These are phyloP conservation scores for Siphlonurus alternatus DNA, from an alignment of 2,888 invertebrate species.

Conservation along the genomic window DNA sequence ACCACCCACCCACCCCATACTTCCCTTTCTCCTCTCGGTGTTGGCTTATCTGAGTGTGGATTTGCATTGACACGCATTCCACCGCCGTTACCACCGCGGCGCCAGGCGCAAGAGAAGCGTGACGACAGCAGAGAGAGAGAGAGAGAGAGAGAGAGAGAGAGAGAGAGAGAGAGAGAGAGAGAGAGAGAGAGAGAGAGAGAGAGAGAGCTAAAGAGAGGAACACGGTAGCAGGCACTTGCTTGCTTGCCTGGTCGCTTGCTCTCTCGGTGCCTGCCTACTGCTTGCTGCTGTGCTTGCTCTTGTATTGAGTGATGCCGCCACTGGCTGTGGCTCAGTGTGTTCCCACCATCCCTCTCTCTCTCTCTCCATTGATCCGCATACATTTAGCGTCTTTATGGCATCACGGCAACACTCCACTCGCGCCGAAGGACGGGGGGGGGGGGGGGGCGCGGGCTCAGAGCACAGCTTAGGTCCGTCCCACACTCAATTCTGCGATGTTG, in stretches of 20 bases:
- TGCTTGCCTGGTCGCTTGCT: not conserved
- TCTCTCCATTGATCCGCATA: not conserved
- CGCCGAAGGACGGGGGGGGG: not conserved
- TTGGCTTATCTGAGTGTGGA: not conserved
- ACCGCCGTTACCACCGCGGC: not conserved
- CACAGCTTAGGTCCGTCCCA: not conserved
- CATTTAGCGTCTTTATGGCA: not conserved
- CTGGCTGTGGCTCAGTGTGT: not conserved
- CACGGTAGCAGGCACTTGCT: too few species aligned
- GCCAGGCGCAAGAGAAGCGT: not conserved
- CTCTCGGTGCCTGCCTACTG: not conserved
- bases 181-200: too few species aligned
- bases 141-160: too few species aligned
- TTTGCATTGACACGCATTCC: not conserved
- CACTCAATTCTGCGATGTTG: not conserved
- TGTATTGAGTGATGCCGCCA: not conserved
- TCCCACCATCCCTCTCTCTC: not conserved
- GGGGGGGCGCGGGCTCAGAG: not conserved
- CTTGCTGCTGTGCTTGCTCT: not conserved
- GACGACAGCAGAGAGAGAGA: not conserved
- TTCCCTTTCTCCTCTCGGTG: not conserved
- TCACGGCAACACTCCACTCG: not conserved
- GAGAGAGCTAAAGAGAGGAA: too few species aligned
- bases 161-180: too few species aligned
- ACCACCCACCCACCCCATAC: not conserved